Evolutionary conservation across 2,888 invertebrate species (phyloP), one percentile per base, ranked within the genome.

Genomic region (Acleris cristana): DNA sequence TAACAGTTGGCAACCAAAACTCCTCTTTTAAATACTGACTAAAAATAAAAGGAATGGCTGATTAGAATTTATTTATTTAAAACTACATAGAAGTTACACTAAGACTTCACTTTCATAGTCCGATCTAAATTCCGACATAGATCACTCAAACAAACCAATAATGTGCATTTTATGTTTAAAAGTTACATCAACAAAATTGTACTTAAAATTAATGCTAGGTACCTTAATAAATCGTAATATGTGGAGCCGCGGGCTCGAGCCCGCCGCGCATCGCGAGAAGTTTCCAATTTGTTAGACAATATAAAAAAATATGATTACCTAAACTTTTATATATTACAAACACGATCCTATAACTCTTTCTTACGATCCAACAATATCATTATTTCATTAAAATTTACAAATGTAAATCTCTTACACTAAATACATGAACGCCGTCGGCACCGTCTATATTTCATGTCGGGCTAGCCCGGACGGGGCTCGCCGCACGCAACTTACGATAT

Each of bases 181-280:
- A 83, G 82, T 84, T 86, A 86, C 74, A 83, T 86, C 82, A 89
- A 90, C 89, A 89, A 88, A 86, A 90, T 92, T 92, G 92, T 92
- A 90, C 92, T 92, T 92, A 91, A 88, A 76, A 84, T 83, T 90
- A 89, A 82, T 73, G 76, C 87, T 88, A 40, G 40, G 40, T 40
- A 86, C 81, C 78, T 78, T 83, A 87, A 83, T 85, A 85, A 87
- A 88, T 81, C 81, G 76, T 78, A 77, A 75, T 59, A 59, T 49
- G 66, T 57, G 56, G 60, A 51, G 52, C n/a, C 56, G 56, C 44
- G 52, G 40, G 53, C 30, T 8, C 62, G 66, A 19, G 49, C 45
- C 45, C 34, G 34, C 7, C 45, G 14, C 16, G n/a, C 45, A 6
- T 14, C 45, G 57, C 51, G 52, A 62, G 52, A 56, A 34, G 2